A percentile compares a stretch with the other conserved stretches of the same genome.
Conservation (phyloP, 2,888 invertebrate species). For the Pachymerium ferrugineum region DNA sequence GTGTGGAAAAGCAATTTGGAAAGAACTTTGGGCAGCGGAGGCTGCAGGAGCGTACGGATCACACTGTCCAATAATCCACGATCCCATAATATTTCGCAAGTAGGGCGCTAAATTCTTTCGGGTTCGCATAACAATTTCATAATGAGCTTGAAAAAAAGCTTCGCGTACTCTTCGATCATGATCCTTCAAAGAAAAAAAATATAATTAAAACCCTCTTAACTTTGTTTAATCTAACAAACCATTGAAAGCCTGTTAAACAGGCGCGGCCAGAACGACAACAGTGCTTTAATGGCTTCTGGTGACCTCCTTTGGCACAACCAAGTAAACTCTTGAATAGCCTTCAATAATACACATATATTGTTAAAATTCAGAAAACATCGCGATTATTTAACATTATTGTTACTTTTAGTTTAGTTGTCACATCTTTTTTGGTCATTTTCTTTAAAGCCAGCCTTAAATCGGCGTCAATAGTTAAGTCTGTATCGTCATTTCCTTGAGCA, state of each 20-base stretch:
- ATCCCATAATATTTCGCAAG: conserved; percentile 67
- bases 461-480: conserved; percentile 61
- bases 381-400: too few species aligned
- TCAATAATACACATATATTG: conserved; percentile 39
- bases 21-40: conserved; percentile 62
- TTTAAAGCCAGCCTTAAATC: conserved; percentile 73
- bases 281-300: conserved; percentile 60
- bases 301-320: conserved; percentile 62
- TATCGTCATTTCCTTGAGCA: conserved; percentile 56
- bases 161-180: conserved; percentile 78
- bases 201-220: neutral
- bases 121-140: conserved; percentile 56
- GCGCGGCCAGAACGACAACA: conserved; percentile 77
- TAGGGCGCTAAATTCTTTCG: conserved; percentile 72
- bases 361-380: too few species aligned
- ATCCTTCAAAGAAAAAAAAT: conserved; percentile 52
- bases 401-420: conserved; percentile 82
- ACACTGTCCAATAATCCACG: conserved; percentile 78
- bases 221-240: conserved; percentile 37
- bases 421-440: conserved; percentile 84
- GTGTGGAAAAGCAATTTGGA: conserved; percentile 67
- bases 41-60: conserved; percentile 82
- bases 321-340: conserved; percentile 77
- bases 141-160: conserved; percentile 66
- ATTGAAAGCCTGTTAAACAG: conserved; percentile 67